Conservation (phyloP, 1,140 invertebrate species). For the Orchestia grillus region DNA sequence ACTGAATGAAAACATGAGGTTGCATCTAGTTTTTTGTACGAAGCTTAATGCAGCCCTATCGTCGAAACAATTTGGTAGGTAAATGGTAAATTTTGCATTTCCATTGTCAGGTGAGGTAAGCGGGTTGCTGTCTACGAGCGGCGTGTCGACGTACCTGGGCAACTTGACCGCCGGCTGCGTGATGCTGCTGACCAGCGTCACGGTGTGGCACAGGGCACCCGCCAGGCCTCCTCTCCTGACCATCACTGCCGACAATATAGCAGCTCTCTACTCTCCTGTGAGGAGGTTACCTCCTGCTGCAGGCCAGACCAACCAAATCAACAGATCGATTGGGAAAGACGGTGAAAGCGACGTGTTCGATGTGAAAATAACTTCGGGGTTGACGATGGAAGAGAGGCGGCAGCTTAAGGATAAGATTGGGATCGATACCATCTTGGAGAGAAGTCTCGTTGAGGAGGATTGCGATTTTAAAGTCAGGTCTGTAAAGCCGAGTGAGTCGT, state of each 20-base stretch:
- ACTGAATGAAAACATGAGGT: no score
- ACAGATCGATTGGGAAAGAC: no score
- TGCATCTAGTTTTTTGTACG: no score
- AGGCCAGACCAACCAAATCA: not conserved
- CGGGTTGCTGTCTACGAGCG: slow-evolving; percentile 5
- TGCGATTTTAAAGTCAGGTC: not conserved
- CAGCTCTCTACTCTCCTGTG: slow-evolving; percentile 1
- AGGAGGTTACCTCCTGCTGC: not conserved
- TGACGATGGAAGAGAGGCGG: slow-evolving; percentile 3
- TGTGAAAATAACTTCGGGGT: not conserved
- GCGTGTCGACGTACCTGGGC: slow-evolving; percentile 27
- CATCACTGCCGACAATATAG: slow-evolving; percentile 29
- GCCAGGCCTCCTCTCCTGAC: not conserved
- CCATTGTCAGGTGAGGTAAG: not conserved
- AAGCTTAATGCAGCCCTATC: no score
- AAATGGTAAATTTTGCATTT: no score
- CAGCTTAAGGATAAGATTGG: slow-evolving; percentile 23
- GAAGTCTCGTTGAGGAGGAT: slow-evolving; percentile 31
- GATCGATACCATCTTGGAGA: not conserved
- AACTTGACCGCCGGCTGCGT: not conserved
- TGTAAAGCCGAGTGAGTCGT: not conserved
- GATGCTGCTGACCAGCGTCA: not conserved
- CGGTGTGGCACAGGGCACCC: not conserved
- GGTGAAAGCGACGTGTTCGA: no score
- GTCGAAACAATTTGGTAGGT: no score